phyloP scores from a whole-genome alignment of 2,797 vertebrate species.

The Nothura maculosa region DNA sequence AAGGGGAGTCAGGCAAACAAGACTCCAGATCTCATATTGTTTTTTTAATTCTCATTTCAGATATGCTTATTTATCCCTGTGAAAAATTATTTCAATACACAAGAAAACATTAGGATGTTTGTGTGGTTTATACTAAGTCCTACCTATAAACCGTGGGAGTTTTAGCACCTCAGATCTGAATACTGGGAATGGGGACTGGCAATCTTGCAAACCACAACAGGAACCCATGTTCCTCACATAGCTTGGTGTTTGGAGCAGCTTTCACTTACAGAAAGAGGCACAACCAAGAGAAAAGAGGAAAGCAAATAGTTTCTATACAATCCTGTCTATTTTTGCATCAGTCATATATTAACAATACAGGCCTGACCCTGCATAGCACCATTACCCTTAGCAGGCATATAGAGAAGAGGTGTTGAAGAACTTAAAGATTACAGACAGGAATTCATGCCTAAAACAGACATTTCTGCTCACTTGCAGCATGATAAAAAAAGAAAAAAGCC shows the following conservation, averaged over 20 bases:
- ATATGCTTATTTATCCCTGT: accelerated
- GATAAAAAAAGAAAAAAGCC: background rate
- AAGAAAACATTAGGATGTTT: background rate
- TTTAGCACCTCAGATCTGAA: background rate
- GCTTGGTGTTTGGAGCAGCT: accelerated
- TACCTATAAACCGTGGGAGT: background rate
- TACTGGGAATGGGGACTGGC: background rate
- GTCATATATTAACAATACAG: background rate
- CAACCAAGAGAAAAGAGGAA: background rate
- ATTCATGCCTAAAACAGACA: background rate
- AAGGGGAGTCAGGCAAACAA: background rate
- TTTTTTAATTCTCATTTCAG: background rate
- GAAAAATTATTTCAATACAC: background rate
- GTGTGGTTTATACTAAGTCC: background rate
- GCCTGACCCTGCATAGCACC: background rate
- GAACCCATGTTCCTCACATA: background rate
- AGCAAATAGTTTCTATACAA: background rate
- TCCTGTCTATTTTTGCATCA: background rate
- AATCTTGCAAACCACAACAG: background rate
- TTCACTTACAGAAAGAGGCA: background rate
- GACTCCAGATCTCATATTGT: background rate
- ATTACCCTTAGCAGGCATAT: background rate
- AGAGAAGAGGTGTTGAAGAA: background rate
- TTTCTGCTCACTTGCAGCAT: background rate
- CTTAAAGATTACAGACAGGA: background rate